A percentile compares a stretch with the other conserved stretches of the same genome.
Evolutionary conservation across 2,797 vertebrate genomes (phyloP).

Genomic region (Neosalanx taihuensis): DNA sequence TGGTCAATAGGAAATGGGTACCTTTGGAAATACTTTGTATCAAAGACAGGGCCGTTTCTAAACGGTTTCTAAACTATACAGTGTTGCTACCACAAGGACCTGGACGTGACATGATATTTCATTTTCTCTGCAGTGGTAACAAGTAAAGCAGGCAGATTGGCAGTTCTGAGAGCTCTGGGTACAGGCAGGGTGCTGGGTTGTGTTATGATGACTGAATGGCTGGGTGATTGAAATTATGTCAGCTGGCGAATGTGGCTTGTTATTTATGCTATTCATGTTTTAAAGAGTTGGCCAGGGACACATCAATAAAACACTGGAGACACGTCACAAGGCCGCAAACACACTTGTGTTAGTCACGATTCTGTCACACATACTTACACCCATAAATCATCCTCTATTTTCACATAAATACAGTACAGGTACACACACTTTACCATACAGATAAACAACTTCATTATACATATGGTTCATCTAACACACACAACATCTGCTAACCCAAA

Average conservation of each 20-base stretch:
- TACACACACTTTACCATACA: constrained; percentile 11
- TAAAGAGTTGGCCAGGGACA: constrained; percentile 29
- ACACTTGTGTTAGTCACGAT: background rate
- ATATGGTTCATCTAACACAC: too few relatives aligned
- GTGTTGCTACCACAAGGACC: too few relatives aligned
- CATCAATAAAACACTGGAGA: constrained; percentile 22
- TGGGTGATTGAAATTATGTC: constrained; percentile 28
- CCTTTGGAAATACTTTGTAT: too few relatives aligned
- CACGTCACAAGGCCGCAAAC: constrained; percentile 25
- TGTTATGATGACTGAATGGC: constrained; percentile 23
- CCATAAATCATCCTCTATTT: too few relatives aligned
- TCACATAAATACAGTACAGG: background rate
- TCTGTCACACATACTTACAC: too few relatives aligned
- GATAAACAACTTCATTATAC: background rate
- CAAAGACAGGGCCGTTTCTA: too few relatives aligned
- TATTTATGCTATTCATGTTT: constrained; percentile 33
- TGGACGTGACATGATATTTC: too few relatives aligned
- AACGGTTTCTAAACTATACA: too few relatives aligned
- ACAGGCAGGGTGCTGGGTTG: background rate
- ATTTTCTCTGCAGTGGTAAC: too few relatives aligned
- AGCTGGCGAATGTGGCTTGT: constrained; percentile 19
- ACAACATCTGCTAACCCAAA: too few relatives aligned
- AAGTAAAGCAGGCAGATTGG: constrained; percentile 34
- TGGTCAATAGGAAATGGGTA: too few relatives aligned
- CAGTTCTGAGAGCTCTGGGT: constrained; percentile 12